phyloP scores from a whole-genome alignment of 92 coral and sea anemone species.

The Epizoanthus rinbou region DNA sequence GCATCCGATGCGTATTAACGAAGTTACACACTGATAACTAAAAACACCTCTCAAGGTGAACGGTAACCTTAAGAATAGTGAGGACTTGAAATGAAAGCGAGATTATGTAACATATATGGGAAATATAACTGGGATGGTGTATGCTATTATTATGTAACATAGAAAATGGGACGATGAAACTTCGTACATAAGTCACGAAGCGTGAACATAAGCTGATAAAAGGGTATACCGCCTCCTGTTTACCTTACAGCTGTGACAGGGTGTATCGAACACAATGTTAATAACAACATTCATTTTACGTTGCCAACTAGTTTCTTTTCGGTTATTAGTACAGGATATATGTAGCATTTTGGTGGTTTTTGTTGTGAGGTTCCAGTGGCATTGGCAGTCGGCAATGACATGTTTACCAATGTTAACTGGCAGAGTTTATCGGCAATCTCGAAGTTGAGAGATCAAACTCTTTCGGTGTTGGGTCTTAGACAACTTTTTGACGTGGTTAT shows the following conservation, averaged over 20 bases:
- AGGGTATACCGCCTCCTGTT: background rate
- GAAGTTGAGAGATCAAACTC: background rate
- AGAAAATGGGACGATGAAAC: no score
- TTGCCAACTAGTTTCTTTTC: background rate
- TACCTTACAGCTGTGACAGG: constrained; percentile 17
- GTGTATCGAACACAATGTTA: constrained; percentile 30
- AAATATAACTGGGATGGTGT: no score
- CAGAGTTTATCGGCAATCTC: background rate
- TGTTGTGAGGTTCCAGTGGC: background rate
- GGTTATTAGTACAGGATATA: background rate
- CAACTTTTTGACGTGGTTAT: background rate
- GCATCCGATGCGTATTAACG: no score
- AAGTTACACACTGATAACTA: no score
- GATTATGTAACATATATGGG: no score
- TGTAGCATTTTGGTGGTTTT: background rate
- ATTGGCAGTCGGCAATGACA: background rate
- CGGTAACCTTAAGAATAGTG: no score
- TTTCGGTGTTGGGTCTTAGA: no score
- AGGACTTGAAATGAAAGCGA: no score
- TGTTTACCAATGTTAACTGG: constrained; percentile 5
- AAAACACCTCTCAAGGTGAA: no score
- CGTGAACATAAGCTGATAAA: no score
- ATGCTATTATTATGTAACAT: no score
- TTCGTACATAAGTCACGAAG: no score
- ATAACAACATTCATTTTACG: constrained; percentile 8